Percentiles rank a stretch among this genome's conserved stretches.
These are phyloP conservation scores for Iselma pallidipennis DNA, from an alignment of 2,888 invertebrate species.

Conservation along the genomic window DNA sequence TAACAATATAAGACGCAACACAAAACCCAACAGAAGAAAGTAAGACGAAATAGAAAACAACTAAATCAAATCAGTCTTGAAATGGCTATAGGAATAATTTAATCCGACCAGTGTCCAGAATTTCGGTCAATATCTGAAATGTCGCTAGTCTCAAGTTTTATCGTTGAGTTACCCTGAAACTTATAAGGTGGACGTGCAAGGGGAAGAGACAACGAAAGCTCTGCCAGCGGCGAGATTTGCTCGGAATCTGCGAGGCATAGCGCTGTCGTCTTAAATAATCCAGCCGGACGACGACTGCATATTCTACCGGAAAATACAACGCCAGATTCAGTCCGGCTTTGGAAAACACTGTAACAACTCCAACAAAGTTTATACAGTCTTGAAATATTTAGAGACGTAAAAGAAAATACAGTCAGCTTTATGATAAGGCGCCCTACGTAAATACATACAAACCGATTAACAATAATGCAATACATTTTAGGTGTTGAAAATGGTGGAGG, in stretches of 20 bases:
- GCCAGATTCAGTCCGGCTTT: slow-evolving; percentile 17
- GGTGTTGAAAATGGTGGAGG: background rate
- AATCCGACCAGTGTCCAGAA: slow-evolving; percentile 11
- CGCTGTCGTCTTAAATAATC: slow-evolving; percentile 49
- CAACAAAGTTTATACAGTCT: slow-evolving; percentile 13
- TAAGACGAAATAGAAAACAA: background rate
- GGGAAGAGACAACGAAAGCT: slow-evolving; percentile 40
- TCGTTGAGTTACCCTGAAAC: slow-evolving; percentile 39
- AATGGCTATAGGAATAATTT: slow-evolving; percentile 15
- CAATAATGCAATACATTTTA: no score
- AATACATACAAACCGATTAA: no score
- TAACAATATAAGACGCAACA: background rate
- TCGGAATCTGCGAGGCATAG: slow-evolving; percentile 46
- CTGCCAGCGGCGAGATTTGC: slow-evolving; percentile 46
- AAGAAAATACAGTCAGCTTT: background rate
- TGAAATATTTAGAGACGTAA: slow-evolving; percentile 2
- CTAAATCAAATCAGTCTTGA: background rate
- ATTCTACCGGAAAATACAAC: slow-evolving; percentile 19
- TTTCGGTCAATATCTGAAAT: slow-evolving; percentile 17
- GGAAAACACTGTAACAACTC: slow-evolving; percentile 19
- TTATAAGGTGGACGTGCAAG: slow-evolving; percentile 16
- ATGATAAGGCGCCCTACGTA: no score
- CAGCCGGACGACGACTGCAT: slow-evolving; percentile 37
- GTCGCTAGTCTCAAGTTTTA: slow-evolving; percentile 26
- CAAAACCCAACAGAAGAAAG: no score